Evolutionary conservation across 2,113 vertebrate species (phyloP).

Genomic region (Bothrops jararaca): DNA sequence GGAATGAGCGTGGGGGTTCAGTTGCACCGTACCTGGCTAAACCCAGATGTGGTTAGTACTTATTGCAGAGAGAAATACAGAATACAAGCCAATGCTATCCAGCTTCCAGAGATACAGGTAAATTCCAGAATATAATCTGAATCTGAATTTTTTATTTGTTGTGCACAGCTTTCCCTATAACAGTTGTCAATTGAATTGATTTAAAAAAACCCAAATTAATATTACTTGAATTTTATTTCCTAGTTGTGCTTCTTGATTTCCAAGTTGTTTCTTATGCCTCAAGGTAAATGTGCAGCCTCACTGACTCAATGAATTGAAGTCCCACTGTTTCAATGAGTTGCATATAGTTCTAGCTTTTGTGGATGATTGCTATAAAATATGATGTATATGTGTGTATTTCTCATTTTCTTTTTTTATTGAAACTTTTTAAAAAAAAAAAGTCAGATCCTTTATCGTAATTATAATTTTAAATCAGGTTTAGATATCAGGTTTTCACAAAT

Average conservation of each 20-base stretch:
- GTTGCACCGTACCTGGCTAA: constrained; percentile 75
- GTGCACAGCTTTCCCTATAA: background rate
- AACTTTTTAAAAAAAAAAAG: background rate
- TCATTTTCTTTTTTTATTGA: background rate
- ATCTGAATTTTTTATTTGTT: background rate
- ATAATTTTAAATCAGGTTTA: background rate
- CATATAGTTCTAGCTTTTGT: background rate
- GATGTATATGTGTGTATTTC: background rate
- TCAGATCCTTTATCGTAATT: background rate
- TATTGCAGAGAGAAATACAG: constrained; percentile 67
- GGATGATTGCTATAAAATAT: background rate
- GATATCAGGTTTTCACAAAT: background rate
- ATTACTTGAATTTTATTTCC: background rate
- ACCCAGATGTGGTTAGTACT: constrained; percentile 55
- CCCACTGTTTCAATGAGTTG: background rate
- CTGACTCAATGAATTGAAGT: background rate
- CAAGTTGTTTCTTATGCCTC: background rate
- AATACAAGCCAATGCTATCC: constrained; percentile 52
- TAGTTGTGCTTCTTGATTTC: background rate
- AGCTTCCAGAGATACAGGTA: constrained; percentile 72
- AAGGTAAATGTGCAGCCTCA: no score
- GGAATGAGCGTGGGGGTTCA: constrained; percentile 72
- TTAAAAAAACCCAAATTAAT: background rate
- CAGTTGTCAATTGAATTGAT: background rate
- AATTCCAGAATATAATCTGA: background rate